Percentiles rank a stretch among this genome's conserved stretches.
Conservation (phyloP, 1,140 invertebrate genomes). For the Calephelis virginiensis region DNA sequence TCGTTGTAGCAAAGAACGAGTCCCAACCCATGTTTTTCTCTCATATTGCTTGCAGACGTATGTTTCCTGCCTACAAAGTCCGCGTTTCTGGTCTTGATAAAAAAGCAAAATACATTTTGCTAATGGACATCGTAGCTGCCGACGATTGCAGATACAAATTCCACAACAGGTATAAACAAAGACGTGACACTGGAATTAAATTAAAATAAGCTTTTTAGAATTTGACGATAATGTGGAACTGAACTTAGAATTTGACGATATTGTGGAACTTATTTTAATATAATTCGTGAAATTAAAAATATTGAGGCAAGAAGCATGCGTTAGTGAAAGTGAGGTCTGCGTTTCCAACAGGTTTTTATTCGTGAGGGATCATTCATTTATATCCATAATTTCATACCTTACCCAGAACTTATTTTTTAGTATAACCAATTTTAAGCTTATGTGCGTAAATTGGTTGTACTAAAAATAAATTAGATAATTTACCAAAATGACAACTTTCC, state of each 20-base stretch:
- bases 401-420: too few relatives aligned
- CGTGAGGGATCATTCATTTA: too few relatives aligned
- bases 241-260: slow-evolving; percentile 24
- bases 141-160: slow-evolving; percentile 97
- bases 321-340: slow-evolving; percentile 60
- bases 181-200: slow-evolving; percentile 65
- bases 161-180: slow-evolving; percentile 89
- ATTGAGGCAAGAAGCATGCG: slow-evolving; percentile 83
- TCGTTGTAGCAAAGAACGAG: slow-evolving; percentile 79
- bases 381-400: too few relatives aligned
- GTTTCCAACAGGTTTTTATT: slow-evolving; percentile 21
- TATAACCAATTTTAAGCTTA: too few relatives aligned
- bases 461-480: too few relatives aligned
- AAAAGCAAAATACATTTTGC: slow-evolving; percentile 96
- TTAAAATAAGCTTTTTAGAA: slow-evolving; percentile 69
- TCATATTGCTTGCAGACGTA: slow-evolving; percentile 87
- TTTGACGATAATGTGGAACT: too few relatives aligned
- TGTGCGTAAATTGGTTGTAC: too few relatives aligned
- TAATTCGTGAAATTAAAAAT: slow-evolving; percentile 61
- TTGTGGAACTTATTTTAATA: slow-evolving; percentile 67
- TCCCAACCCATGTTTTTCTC: slow-evolving; percentile 79
- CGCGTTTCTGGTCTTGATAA: slow-evolving; percentile 94
- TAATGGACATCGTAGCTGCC: slow-evolving; percentile 95
- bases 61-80: slow-evolving; percentile 96
- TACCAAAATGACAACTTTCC: too few relatives aligned